Percentiles rank a stretch among this genome's conserved stretches.
These are phyloP conservation scores for Varanus komodoensis DNA, from an alignment of 2,113 vertebrate species.

Conservation along the genomic window DNA sequence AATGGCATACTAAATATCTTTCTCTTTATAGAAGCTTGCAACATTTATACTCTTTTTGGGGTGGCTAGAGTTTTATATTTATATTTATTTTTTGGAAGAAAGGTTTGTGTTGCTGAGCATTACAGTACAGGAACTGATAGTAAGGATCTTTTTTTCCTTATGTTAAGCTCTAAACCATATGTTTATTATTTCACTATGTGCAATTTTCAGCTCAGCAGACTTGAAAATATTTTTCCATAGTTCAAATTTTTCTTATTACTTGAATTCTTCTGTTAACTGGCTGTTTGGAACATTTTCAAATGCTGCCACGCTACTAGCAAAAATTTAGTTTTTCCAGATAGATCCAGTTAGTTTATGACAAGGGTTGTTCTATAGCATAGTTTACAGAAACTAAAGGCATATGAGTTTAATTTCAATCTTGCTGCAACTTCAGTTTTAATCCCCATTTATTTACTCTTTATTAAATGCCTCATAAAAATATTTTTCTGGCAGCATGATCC, in stretches of 20 bases:
- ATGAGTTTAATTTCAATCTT: no score
- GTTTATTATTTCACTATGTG: conserved; percentile 58
- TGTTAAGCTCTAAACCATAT: conserved; percentile 64
- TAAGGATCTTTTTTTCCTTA: conserved; percentile 41
- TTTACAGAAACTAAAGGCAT: neutral
- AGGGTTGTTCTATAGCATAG: neutral
- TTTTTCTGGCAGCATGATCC: no score
- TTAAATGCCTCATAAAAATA: no score
- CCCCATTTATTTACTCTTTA: neutral
- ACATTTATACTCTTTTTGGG: neutral
- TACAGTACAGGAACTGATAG: conserved; percentile 2
- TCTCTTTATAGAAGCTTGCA: neutral
- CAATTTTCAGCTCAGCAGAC: conserved; percentile 29
- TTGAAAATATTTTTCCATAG: conserved; percentile 58
- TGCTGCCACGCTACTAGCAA: neutral
- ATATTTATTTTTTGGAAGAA: neutral
- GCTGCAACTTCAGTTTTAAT: neutral
- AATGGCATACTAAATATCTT: neutral
- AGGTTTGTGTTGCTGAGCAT: conserved; percentile 31
- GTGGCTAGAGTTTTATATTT: neutral
- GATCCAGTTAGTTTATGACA: neutral
- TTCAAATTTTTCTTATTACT: conserved; percentile 60
- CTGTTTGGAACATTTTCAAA: conserved; percentile 52
- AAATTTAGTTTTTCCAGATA: neutral
- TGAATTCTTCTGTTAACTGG: conserved; percentile 51